Conservation (phyloP, 1,140 invertebrate genomes). For the Bombus picipes region DNA sequence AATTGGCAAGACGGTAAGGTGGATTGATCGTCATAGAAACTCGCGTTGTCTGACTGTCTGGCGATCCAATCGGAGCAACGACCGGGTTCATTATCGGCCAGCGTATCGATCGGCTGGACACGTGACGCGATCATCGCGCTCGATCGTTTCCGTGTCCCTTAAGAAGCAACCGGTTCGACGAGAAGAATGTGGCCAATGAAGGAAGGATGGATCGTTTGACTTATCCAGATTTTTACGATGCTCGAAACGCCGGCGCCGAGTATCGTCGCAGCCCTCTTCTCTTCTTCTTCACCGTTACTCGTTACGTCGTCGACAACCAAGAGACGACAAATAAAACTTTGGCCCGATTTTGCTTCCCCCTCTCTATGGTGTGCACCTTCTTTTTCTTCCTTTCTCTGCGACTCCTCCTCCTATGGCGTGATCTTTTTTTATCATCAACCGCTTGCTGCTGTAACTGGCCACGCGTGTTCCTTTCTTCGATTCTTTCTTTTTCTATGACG, state of each 20-base stretch:
- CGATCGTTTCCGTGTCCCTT: not conserved
- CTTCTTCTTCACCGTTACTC: slow-evolving; percentile 18
- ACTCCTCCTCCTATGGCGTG: not conserved
- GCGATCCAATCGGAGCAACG: slow-evolving; percentile 50
- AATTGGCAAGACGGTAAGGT: slow-evolving; percentile 5
- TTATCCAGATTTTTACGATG: not conserved
- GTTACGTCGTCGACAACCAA: not conserved
- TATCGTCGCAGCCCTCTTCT: too few species aligned
- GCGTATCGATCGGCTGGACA: slow-evolving; percentile 28
- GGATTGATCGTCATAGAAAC: not conserved
- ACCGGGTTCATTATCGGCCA: slow-evolving; percentile 24
- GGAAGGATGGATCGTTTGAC: too few species aligned
- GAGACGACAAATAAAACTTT: slow-evolving; percentile 28
- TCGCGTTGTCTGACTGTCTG: slow-evolving; percentile 2
- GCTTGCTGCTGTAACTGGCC: not conserved
- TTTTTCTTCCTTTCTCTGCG: not conserved
- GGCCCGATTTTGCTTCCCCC: slow-evolving; percentile 14
- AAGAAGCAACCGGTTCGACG: not conserved
- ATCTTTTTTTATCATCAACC: slow-evolving; percentile 15
- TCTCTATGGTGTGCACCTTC: not conserved
- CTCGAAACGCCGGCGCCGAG: not conserved
- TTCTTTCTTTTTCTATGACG: not conserved
- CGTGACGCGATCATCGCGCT: slow-evolving; percentile 38
- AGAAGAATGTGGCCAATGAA: too few species aligned
- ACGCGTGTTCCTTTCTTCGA: not conserved